Evolutionary conservation across 2,113 vertebrate genomes (phyloP), one percentile per base, ranked within the genome.

Genomic region (Chloebia gouldiae): DNA sequence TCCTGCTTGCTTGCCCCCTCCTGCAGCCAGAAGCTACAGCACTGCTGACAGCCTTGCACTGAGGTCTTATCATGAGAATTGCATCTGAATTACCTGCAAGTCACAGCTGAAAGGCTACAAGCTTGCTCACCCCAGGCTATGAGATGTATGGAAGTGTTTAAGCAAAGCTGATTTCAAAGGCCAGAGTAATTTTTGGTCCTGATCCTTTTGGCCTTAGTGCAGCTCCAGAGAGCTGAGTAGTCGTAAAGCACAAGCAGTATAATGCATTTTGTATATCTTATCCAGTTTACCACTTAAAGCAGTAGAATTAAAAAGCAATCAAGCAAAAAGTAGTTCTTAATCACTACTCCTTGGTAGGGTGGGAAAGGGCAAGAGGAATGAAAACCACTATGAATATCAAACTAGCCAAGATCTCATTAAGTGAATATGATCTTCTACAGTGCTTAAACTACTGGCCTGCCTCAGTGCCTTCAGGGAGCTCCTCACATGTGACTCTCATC

Each of bases 231-330:
- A 77, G 35, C 59, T 65, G 47, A 77, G 37, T 27, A 91, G 72
- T 79, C 72, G 66, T 66, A 15, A 92, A 80, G 54, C 19, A 7
- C 23, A 77, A 76, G 39, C 0, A 0, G 10, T 25, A 33, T 7
- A 60, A 88, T 37, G 40, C 18, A 56, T 71, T 78, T 40, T 71
- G 47, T 66, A 2, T 75, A 81, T 59, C 79, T 93, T 61, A 81
- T n/a, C 81, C 60, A 40, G 68, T 90, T 94, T 66, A 75, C 68
- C 80, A 78, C 82, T 81, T 68, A 35, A 86, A 93, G 60, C 28
- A 7, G 44, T 37, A 77, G 90, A 94, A 96, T 95, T 90, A 95
- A 95, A 96, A 90, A 93, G 64, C 60, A 93, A 94, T 95, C 82
- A 88, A 23, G n/a, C 7, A 81, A 86, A 89, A 90, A 76, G 23